These are phyloP conservation scores for Zaprionus gabonicus DNA, from an alignment of 1,140 invertebrate genomes.

Conservation along the genomic window DNA sequence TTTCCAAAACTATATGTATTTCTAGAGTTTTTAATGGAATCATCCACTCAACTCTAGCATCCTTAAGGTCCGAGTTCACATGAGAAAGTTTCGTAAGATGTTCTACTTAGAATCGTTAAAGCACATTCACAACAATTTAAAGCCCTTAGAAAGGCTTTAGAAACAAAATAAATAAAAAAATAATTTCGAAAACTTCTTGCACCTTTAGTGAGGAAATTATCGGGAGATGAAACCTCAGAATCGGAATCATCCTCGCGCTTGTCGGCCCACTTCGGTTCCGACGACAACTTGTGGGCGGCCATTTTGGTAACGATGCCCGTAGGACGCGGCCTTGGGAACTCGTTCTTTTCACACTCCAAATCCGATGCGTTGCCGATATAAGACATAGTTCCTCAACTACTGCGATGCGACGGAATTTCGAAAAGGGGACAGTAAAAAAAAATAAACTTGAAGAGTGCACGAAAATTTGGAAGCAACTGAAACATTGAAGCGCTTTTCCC, in stretches of 20 bases:
- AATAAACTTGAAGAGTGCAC: conserved; percentile 45
- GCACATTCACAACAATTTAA: not conserved
- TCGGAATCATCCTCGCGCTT: conserved; percentile 86
- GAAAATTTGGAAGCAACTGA: conserved; percentile 76
- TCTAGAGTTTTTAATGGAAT: not conserved
- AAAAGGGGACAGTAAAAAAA: conserved; percentile 18
- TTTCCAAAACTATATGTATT: not conserved
- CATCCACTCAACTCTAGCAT: not conserved
- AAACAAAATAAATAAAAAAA: conserved; percentile 2
- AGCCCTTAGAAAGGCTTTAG: not conserved
- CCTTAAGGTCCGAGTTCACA: not conserved
- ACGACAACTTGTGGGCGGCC: conserved; percentile 77
- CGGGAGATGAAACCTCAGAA: conserved; percentile 88
- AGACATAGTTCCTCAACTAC: conserved; percentile 59
- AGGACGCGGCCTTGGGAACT: conserved; percentile 70
- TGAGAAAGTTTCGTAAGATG: not conserved
- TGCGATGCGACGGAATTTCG: not conserved
- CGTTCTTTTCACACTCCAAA: conserved; percentile 82
- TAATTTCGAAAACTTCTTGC: conserved; percentile 1
- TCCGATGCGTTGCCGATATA: conserved; percentile 83
- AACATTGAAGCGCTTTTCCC: conserved; percentile 55
- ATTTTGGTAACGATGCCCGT: conserved; percentile 78
- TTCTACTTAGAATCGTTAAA: not conserved
- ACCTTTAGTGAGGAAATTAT: conserved; percentile 88
- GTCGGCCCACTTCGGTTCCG: conserved; percentile 78